phyloP scores from a whole-genome alignment of 2,113 vertebrate genomes.

The Callaeas wilsoni region DNA sequence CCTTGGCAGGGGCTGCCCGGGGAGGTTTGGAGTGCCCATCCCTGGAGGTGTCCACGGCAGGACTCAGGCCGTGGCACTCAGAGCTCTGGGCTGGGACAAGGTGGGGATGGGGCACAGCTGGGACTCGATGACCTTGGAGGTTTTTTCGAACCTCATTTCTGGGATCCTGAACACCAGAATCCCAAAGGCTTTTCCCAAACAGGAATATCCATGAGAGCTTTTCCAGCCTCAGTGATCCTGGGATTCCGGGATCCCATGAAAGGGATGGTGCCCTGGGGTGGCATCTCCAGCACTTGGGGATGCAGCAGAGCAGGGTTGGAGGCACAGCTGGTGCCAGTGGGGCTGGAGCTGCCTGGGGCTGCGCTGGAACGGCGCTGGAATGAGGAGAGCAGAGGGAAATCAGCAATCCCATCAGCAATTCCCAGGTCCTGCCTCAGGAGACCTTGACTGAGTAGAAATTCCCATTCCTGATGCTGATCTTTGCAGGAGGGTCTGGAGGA shows the following conservation, averaged over 20 bases:
- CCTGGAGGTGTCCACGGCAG: background rate
- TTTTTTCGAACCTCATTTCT: no score
- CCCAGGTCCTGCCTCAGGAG: background rate
- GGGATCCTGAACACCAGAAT: no score
- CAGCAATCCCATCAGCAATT: background rate
- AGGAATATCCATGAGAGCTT: no score
- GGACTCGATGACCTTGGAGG: rapidly evolving
- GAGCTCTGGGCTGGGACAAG: background rate
- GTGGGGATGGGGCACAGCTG: rapidly evolving
- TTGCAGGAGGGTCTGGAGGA: background rate
- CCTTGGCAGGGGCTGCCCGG: background rate
- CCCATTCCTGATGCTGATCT: background rate
- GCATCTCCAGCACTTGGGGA: rapidly evolving
- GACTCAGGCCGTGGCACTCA: background rate
- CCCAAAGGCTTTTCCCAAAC: no score
- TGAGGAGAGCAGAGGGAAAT: background rate
- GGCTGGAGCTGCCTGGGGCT: background rate
- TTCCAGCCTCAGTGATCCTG: background rate
- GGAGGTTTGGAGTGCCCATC: background rate
- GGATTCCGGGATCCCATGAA: rapidly evolving
- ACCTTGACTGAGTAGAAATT: background rate
- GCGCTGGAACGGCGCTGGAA: background rate
- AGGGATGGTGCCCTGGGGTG: rapidly evolving
- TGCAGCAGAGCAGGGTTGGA: background rate
- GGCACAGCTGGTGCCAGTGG: background rate